Percentiles rank a stretch among this genome's conserved stretches.
Conservation (phyloP, 2,113 vertebrate species). For the Colistium nudipinnis region DNA sequence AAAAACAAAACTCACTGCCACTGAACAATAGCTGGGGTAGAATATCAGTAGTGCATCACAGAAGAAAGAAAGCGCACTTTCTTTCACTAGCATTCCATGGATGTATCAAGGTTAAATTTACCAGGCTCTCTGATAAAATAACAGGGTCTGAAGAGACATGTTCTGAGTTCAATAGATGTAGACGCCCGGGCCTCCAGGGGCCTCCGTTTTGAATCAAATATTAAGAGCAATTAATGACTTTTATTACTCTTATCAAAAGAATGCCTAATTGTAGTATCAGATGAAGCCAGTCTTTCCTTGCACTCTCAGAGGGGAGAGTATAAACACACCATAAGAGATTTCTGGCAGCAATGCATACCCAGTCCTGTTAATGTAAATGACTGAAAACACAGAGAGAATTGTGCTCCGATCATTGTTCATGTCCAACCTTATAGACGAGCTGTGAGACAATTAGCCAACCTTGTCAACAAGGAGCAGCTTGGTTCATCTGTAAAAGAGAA, state of each 20-base stretch:
- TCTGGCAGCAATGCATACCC: constrained; percentile 32
- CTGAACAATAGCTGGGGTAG: constrained; percentile 29
- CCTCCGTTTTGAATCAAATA: constrained; percentile 11
- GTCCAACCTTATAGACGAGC: constrained; percentile 4
- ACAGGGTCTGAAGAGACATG: constrained; percentile 14
- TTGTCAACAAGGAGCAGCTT: constrained; percentile 8
- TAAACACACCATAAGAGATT: constrained; percentile 47
- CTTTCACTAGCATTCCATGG: constrained; percentile 39
- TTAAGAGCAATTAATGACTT: constrained; percentile 25
- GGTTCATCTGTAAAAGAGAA: constrained; percentile 27
- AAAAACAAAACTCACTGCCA: constrained; percentile 42
- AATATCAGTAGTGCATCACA: constrained; percentile 41
- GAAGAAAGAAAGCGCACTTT: constrained; percentile 5
- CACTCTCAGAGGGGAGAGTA: constrained; percentile 23
- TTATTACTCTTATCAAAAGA: constrained; percentile 37
- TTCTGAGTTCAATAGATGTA: constrained; percentile 24
- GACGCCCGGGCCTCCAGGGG: constrained; percentile 12
- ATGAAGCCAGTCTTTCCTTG: constrained; percentile 30
- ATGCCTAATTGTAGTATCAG: constrained; percentile 36
- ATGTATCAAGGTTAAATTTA: constrained; percentile 57
- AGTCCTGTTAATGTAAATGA: constrained; percentile 36
- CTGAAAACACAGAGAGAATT: constrained; percentile 20
- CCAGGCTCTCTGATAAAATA: constrained; percentile 24
- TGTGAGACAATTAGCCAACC: constrained; percentile 15
- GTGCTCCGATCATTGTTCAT: constrained; percentile 19